Percentiles rank a stretch among this genome's conserved stretches.
Evolutionary conservation across 1,140 invertebrate species (phyloP).

Genomic region (Bombus pyrosoma): DNA sequence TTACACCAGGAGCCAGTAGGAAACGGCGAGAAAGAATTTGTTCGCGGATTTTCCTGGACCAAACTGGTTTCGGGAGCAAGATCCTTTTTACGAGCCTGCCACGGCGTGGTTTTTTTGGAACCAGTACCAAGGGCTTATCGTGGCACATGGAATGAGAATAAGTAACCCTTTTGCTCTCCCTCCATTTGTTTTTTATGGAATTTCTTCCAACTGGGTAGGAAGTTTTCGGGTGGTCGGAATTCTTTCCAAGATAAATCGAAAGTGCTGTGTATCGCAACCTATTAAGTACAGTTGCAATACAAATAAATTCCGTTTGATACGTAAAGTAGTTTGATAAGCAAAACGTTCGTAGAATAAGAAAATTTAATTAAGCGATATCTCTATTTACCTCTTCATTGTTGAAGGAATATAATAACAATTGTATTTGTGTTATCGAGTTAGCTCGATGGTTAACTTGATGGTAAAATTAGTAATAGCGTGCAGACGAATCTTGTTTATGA

Average conservation of each 20-base stretch:
- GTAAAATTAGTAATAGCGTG: neutral
- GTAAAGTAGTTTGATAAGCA: neutral
- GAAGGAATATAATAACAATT: too few relatives aligned
- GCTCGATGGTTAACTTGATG: neutral
- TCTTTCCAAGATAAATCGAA: neutral
- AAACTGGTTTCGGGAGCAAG: conserved; percentile 38
- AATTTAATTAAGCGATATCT: too few relatives aligned
- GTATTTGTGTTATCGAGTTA: neutral
- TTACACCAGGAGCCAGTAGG: neutral
- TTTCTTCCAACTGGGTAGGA: neutral
- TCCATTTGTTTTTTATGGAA: neutral
- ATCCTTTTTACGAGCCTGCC: neutral
- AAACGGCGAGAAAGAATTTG: neutral
- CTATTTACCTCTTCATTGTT: too few relatives aligned
- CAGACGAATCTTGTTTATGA: too few relatives aligned
- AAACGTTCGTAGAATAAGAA: neutral
- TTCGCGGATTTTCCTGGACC: conserved; percentile 21
- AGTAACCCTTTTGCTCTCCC: neutral
- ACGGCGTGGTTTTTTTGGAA: neutral
- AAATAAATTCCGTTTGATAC: neutral
- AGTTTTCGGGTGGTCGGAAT: neutral
- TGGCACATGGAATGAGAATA: too few relatives aligned
- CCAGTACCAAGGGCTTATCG: neutral
- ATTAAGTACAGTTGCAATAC: too few relatives aligned
- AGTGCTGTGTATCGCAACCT: too few relatives aligned